These are phyloP conservation scores for Lasioglossum malachurum DNA, from an alignment of 2,888 invertebrate species.

Conservation along the genomic window DNA sequence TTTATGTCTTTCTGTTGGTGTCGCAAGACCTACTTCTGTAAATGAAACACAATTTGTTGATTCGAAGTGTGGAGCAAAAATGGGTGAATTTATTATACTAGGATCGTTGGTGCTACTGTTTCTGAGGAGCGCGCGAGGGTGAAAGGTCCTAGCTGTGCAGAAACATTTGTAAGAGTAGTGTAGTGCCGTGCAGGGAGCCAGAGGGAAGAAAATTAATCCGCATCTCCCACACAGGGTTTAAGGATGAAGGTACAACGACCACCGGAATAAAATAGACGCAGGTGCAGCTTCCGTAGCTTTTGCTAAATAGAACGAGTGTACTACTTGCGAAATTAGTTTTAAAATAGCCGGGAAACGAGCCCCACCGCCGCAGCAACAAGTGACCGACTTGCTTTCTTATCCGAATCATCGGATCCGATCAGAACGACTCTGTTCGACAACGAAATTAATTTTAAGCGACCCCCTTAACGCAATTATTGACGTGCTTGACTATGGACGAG, in stretches of 20 bases:
- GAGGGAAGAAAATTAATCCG: not conserved
- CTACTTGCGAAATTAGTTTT: constrained; percentile 36
- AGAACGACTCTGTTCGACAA: constrained; percentile 23
- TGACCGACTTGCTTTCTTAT: constrained; percentile 40
- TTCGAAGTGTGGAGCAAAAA: not conserved
- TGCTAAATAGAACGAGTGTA: not conserved
- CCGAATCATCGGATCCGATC: constrained; percentile 25
- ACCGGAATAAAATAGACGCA: constrained; percentile 14
- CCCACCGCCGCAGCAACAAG: constrained; percentile 55
- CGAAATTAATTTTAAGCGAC: constrained; percentile 39
- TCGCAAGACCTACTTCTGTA: not conserved
- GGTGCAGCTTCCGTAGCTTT: constrained; percentile 13
- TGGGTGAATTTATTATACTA: not conserved
- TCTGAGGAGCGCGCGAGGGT: not conserved
- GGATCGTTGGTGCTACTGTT: not conserved
- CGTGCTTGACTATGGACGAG: not conserved
- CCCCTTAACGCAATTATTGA: constrained; percentile 13
- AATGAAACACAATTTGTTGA: not conserved
- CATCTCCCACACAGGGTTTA: not conserved
- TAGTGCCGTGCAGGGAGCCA: not conserved
- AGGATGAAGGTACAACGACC: not conserved
- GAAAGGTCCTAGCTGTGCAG: not conserved
- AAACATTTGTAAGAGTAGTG: not conserved
- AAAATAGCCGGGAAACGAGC: constrained; percentile 24
- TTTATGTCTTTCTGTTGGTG: not conserved